Percentiles rank a stretch among this genome's conserved stretches.
Evolutionary conservation across 2,888 invertebrate species (phyloP).

Genomic region (Agonopterix heracliana): DNA sequence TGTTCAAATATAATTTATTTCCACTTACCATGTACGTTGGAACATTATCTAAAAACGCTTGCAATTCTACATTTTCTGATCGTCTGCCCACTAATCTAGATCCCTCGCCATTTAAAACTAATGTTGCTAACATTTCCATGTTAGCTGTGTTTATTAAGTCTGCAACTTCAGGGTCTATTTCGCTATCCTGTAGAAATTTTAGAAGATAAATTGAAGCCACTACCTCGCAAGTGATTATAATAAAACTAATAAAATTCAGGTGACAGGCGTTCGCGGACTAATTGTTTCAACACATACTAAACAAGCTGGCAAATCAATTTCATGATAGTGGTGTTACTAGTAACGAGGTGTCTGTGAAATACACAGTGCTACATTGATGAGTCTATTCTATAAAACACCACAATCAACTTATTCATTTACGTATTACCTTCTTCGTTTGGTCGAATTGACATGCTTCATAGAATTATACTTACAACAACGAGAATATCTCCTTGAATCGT

Average conservation of each 20-base stretch:
- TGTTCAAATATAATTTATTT: background rate
- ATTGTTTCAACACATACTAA: constrained; percentile 50
- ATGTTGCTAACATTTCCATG: constrained; percentile 91
- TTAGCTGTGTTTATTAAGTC: constrained; percentile 83
- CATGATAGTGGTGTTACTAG: constrained; percentile 56
- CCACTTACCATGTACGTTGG: constrained; percentile 87
- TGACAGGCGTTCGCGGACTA: constrained; percentile 47
- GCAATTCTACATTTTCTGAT: constrained; percentile 85
- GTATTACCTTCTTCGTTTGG: constrained; percentile 56
- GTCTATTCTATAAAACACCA: constrained; percentile 67
- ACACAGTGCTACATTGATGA: constrained; percentile 64
- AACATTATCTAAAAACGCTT: constrained; percentile 91
- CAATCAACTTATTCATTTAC: constrained; percentile 56
- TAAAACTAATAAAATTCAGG: constrained; percentile 4
- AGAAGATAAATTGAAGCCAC: constrained; percentile 3
- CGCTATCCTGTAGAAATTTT: constrained; percentile 51
- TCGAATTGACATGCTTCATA: constrained; percentile 45
- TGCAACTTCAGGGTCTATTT: constrained; percentile 80
- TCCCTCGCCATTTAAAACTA: constrained; percentile 93
- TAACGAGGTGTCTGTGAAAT: constrained; percentile 52
- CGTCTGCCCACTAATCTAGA: constrained; percentile 82
- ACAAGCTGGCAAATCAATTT: constrained; percentile 68
- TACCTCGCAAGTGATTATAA: background rate
- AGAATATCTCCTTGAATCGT: constrained; percentile 56
- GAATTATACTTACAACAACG: constrained; percentile 63